Base-by-base conservation (phyloP, 2,797 vertebrate genomes). In the Micropoecilia bifurca region DNA sequence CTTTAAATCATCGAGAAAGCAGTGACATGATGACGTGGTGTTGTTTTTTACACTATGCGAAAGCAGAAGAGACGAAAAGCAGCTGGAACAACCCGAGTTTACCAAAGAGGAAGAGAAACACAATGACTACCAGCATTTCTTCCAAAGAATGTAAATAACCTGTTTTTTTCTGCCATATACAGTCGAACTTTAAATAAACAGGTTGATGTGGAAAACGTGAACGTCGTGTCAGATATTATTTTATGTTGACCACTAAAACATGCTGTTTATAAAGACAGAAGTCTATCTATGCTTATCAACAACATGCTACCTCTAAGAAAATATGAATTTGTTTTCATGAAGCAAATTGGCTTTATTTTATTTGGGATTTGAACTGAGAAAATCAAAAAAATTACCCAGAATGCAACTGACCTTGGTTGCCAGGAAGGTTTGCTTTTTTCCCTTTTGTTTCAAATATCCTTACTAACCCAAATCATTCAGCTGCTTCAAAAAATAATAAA, bases 81-180 rank as follows among this genome's bases (percentile, higher is more conserved):
- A 16, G 6, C 6, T 4, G 33, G 36, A 63, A 39, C 33, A 18
- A 66, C 63, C 7, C 0, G 0, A 39, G 20, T 39, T 39, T 39
- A 66, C 63, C 63, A 66, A 39, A 66, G 63, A 66, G 63, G 63
- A 66, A 66, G 63, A 39, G 63, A 39, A 66, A 66, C 63, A 39
- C 30, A 39, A 36, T 22, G 63, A 39, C 33, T 16, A 10, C 7
- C 6, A 36, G 28, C 30, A 18, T 10, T 33, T 63, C 39, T 12
- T 41, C 63, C 20, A 41, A 68, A 68, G 20, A 68, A 68, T 41
- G 39, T 41, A 1, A 63, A 41, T 25, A 41, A 1, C 39, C 36
- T 0, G 14, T 63, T 25, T 41, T 68, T 71, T 43, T 14, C 68
- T 71, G 68, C 68, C 1, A 1, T 68, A 39, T 43, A 14, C 39